Evolutionary conservation across 2,888 invertebrate species (phyloP), one percentile per base, ranked within the genome.

Genomic region (Neocrepidodera transversa): DNA sequence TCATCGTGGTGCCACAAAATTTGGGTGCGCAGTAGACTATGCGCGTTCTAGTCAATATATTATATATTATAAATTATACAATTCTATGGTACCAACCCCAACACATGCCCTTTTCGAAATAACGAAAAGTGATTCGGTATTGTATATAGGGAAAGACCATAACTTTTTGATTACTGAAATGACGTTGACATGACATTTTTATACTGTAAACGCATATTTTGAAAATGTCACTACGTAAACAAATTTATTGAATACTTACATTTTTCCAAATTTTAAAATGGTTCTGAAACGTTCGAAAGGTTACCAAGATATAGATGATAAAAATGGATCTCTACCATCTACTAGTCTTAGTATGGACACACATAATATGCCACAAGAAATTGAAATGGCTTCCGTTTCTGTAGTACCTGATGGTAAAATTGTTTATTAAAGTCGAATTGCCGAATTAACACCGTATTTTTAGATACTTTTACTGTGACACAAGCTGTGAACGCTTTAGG

Each of bases 401-500:
- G 91, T 91, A 20, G 89, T 91, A 18, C 91, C 91, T 64, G 91
- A 91, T 80, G 91, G 91, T 91, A 82, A 73, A 68, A 14, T 43
- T 13, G 11, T 16, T n/a, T 7, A 4, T 16, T 43, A n/a, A 49
- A 26, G 4, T 10, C 11, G 13, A 14, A n/a, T 28, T 47, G 7
- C 11, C 48, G 30, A 52, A 30, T 26, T 30, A 13, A 53, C 18
- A 16, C 6, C 17, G 10, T 51, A 42, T 20, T 50, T 81, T 57
- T 79, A 92, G 93, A 93, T 78, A 92, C 92, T 30, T 93, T 90
- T 74, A 93, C 93, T 6, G 91, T 93, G 4, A 89, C 91, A 48
- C 92, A 93, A 80, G 93, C 93, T 30, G 92, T 93, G 14, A 92
- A 93, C 80, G 88, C 90, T 0, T 82, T 93, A 40, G 93, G 93